Conservation (phyloP, 2,113 vertebrate species). For the Lota lota region DNA sequence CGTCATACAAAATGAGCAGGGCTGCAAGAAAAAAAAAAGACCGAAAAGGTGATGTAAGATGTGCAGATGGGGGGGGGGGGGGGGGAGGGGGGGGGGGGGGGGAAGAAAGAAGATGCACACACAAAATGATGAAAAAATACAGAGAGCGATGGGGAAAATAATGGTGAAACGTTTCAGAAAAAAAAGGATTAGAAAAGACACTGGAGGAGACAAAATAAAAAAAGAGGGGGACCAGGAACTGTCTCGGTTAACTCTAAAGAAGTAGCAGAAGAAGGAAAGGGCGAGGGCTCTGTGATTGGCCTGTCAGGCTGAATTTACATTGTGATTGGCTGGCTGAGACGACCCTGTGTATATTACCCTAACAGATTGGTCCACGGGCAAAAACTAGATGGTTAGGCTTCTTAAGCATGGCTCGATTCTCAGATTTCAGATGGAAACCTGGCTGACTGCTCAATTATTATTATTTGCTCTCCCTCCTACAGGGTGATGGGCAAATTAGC, state of each 20-base stretch:
- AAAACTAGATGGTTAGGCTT: conserved; percentile 47
- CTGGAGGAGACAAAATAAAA: conserved; percentile 29
- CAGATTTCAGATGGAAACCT: no score
- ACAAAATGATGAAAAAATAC: conserved; percentile 11
- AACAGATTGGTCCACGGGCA: conserved; percentile 46
- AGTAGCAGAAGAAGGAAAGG: conserved; percentile 21
- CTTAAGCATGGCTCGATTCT: neutral
- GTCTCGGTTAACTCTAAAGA: conserved; percentile 14
- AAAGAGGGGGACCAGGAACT: neutral
- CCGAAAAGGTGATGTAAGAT: neutral
- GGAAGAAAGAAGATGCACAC: neutral
- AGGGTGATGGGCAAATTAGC: no score
- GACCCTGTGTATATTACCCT: conserved; percentile 35
- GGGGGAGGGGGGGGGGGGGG: neutral
- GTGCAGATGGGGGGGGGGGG: neutral
- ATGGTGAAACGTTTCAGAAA: neutral
- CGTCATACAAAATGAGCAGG: neutral
- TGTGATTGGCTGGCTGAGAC: conserved; percentile 45
- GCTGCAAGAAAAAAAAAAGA: neutral
- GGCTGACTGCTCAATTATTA: no score
- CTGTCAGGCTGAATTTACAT: conserved; percentile 56
- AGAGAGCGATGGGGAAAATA: conserved; percentile 18
- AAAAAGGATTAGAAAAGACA: conserved; percentile 21
- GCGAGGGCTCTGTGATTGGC: conserved; percentile 50
- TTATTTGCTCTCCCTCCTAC: no score